Conservation (phyloP, 2,888 invertebrate species). For the Boloria selene region DNA sequence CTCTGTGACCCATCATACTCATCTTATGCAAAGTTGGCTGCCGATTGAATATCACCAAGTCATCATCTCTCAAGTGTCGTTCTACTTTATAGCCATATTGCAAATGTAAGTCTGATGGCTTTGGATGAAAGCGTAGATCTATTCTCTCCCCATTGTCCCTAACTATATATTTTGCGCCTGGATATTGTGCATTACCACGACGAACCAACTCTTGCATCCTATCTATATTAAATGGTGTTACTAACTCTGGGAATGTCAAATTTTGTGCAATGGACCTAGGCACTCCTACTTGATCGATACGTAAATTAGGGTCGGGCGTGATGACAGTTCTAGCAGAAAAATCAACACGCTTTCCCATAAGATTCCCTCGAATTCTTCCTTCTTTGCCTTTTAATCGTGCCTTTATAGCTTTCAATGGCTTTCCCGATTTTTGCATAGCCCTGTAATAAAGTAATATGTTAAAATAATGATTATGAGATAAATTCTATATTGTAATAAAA, state of each 20-base stretch:
- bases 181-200: slow-evolving; percentile 98
- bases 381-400: slow-evolving; percentile 98
- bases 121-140: slow-evolving; percentile 98
- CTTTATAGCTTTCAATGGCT: slow-evolving; percentile 98
- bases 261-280: slow-evolving; percentile 99
- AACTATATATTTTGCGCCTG: slow-evolving; percentile 99
- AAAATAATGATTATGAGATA: background rate
- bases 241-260: slow-evolving; percentile 99
- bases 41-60: slow-evolving; percentile 99
- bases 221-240: slow-evolving; percentile 99
- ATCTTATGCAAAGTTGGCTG: slow-evolving; percentile 99
- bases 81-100: slow-evolving; percentile 98
- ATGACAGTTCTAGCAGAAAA: slow-evolving; percentile 99
- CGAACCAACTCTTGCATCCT: slow-evolving; percentile 96
- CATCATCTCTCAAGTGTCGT: slow-evolving; percentile 98
- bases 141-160: slow-evolving; percentile 99
- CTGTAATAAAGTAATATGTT: slow-evolving; percentile 63
- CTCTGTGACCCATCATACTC: slow-evolving; percentile 99
- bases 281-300: slow-evolving; percentile 98
- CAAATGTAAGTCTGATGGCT: slow-evolving; percentile 97
- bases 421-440: slow-evolving; percentile 99
- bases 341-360: slow-evolving; percentile 99
- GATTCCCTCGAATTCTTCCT: slow-evolving; percentile 98
- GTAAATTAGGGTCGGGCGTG: slow-evolving; percentile 96
- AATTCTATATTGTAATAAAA: background rate